phyloP scores from a whole-genome alignment of 2,113 vertebrate species.

The Nothobranchius furzeri region DNA sequence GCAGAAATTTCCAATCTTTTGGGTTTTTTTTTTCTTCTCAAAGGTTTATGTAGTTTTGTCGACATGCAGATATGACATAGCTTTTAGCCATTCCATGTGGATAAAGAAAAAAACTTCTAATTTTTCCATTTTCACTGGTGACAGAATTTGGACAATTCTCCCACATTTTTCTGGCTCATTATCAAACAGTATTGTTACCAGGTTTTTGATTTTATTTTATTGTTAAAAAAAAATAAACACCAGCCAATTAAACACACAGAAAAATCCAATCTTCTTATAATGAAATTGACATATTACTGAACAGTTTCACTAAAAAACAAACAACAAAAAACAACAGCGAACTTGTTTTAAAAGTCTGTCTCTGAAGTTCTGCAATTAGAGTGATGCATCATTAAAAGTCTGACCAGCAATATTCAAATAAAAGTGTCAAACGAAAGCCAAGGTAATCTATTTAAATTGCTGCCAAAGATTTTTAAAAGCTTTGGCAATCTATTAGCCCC shows the following conservation, averaged over 20 bases:
- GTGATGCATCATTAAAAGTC: conserved; percentile 19
- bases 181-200: too few species aligned
- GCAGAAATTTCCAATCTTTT: too few species aligned
- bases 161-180: too few species aligned
- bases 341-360: neutral
- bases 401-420: conserved; percentile 25
- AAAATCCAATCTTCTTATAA: neutral
- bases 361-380: conserved; percentile 13
- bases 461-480: conserved; percentile 34
- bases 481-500: conserved; percentile 59
- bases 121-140: too few species aligned
- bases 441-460: conserved; percentile 34
- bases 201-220: too few species aligned
- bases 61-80: too few species aligned
- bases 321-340: neutral
- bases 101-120: too few species aligned
- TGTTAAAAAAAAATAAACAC: too few species aligned
- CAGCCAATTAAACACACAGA: neutral
- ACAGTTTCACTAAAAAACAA: neutral
- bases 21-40: too few species aligned
- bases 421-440: conserved; percentile 36
- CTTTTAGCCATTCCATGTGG: too few species aligned
- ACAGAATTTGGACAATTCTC: too few species aligned
- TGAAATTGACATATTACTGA: neutral
- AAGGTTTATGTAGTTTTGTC: too few species aligned